Evolutionary conservation across 2,797 vertebrate species (phyloP), one percentile per base, ranked within the genome.

Genomic region (Brotula barbata): DNA sequence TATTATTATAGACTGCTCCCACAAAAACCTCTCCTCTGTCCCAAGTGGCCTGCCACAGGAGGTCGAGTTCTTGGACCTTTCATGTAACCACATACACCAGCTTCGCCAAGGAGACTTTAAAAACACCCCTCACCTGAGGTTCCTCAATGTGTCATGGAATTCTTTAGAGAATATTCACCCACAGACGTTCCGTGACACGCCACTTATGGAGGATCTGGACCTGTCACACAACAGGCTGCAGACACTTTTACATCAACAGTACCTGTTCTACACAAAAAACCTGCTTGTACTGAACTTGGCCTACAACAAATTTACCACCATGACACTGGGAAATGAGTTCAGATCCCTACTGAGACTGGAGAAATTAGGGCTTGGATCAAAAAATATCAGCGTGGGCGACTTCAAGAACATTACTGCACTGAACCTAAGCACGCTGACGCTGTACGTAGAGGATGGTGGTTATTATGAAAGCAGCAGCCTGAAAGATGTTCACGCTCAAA

Each of bases 121-220:
- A 68, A 69, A 55, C 33, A 78, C 88, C 17, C 31, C 58, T 22
- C 57, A 66, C 22, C 85, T 97, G 33, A 76, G 19, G 47, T 64
- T 86, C 51, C 87, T 95, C 63, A 94, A 94, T 70, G 40, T 95
- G 22, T 91, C 92, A 20, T 80, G 90, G 78, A 96, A 96, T 28
- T 11, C 39, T 41, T 80, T 95, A 60, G 82, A 56, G 0, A 15
- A 82, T 2, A 80, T 95, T 2, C 73, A 93, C 44, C 63, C 71
- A 0, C 82, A 77, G 49, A 82, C 84, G 3, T 95, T 96, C 45
- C 54, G 71, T 15, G 64, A 83, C 58, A 93, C 92, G 0, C 48
- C 84, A 13, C 55, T 85, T 20, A 82, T 97, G 60, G 54, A 89
- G 69, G 67, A 83, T 36, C 85, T 97, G 62, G 93, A 95, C 65